A percentile compares a stretch with the other conserved stretches of the same genome.
phyloP scores from a whole-genome alignment of 2,113 vertebrate genomes.

The Paramormyrops kingsleyae region DNA sequence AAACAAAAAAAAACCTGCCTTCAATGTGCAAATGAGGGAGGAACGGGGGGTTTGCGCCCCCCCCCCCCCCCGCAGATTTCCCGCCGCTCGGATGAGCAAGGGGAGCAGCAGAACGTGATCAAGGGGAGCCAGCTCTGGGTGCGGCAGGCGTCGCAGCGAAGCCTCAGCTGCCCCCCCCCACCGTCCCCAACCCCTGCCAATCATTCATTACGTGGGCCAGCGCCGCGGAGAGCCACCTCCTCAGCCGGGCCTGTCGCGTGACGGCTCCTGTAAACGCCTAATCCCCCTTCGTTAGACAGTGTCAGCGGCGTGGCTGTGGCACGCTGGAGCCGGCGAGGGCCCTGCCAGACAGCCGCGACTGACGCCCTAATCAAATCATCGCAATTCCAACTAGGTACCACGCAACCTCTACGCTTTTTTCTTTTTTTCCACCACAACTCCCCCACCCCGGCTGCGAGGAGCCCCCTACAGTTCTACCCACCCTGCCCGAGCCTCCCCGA shows the following conservation, averaged over 20 bases:
- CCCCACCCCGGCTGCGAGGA: neutral
- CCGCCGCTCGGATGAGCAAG: constrained; percentile 81
- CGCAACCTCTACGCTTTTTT: constrained; percentile 44
- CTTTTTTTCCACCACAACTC: constrained; percentile 18
- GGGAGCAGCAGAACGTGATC: constrained; percentile 82
- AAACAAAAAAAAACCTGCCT: constrained; percentile 87
- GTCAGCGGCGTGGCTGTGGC: constrained; percentile 78
- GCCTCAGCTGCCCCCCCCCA: constrained; percentile 74
- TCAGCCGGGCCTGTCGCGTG: constrained; percentile 92
- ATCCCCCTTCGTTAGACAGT: constrained; percentile 92
- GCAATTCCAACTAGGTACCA: constrained; percentile 81
- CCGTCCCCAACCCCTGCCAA: constrained; percentile 82
- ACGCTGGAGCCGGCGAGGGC: constrained; percentile 67
- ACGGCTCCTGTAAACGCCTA: constrained; percentile 95
- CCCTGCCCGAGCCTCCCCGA: neutral
- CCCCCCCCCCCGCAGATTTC: constrained; percentile 62
- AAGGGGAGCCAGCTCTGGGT: constrained; percentile 79
- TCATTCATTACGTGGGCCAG: constrained; percentile 90
- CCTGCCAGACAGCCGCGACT: constrained; percentile 73
- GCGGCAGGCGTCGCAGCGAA: constrained; percentile 81
- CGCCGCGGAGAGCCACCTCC: constrained; percentile 81
- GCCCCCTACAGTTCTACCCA: neutral
- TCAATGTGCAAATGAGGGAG: constrained; percentile 98
- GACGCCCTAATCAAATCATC: constrained; percentile 76
- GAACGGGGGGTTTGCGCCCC: constrained; percentile 58